Evolutionary conservation across 1,140 invertebrate species (phyloP).

Genomic region (Penaeus vannamei): DNA sequence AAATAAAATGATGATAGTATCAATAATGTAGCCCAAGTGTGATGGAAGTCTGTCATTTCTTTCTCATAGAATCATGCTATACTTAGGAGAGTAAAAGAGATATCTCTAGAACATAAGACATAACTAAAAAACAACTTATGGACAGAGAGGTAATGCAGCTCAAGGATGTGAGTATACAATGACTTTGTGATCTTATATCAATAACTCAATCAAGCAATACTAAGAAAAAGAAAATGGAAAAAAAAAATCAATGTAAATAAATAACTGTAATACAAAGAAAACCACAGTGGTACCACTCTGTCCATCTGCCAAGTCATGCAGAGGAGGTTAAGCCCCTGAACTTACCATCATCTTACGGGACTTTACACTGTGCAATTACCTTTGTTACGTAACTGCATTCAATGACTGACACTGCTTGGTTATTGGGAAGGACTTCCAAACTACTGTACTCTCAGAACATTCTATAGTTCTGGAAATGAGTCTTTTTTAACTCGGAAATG

Average conservation of each 20-base stretch:
- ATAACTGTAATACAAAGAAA: conserved; percentile 9
- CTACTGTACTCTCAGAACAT: no score
- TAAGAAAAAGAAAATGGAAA: conserved; percentile 24
- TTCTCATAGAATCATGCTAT: conserved; percentile 49
- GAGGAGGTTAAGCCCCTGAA: conserved; percentile 51
- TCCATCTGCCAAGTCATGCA: conserved; percentile 55
- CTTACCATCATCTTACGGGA: conserved; percentile 50
- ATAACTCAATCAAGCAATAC: conserved; percentile 13
- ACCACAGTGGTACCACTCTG: conserved; percentile 42
- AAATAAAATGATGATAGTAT: conserved; percentile 4
- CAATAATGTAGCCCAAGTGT: no score
- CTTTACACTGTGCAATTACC: conserved; percentile 52
- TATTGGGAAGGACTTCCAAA: conserved; percentile 36
- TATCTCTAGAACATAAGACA: conserved; percentile 39
- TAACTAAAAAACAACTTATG: conserved; percentile 46
- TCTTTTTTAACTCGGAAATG: no score
- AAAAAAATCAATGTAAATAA: conserved; percentile 1
- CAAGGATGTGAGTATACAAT: conserved; percentile 8
- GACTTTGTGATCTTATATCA: neutral
- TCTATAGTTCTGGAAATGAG: conserved; percentile 1
- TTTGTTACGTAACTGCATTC: conserved; percentile 53
- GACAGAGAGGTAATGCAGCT: conserved; percentile 51
- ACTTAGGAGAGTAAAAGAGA: conserved; percentile 46
- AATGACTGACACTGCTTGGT: conserved; percentile 54
- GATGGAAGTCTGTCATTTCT: neutral